Percentiles rank a stretch among this genome's conserved stretches.
Evolutionary conservation across 2,113 vertebrate species (phyloP).

Genomic region (Hylia prasina): DNA sequence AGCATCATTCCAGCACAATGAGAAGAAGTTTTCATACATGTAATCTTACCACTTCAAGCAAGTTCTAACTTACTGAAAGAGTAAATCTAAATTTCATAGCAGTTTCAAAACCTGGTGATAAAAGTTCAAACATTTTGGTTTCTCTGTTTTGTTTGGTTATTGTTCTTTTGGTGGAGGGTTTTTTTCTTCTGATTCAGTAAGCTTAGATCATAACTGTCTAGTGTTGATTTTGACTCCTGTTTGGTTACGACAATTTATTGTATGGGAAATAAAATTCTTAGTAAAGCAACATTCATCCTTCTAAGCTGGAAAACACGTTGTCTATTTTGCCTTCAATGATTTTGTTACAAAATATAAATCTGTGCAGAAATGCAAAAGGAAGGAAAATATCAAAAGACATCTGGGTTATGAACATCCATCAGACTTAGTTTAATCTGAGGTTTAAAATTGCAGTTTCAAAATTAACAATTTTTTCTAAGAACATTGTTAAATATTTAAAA

Average conservation of each 20-base stretch:
- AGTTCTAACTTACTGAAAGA: background rate
- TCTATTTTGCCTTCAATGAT: background rate
- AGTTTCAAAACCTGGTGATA: background rate
- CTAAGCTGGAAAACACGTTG: background rate
- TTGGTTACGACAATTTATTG: background rate
- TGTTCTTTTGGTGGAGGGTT: background rate
- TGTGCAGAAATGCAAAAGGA: background rate
- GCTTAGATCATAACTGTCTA: background rate
- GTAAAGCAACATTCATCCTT: background rate
- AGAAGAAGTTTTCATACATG: background rate
- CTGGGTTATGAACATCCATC: background rate
- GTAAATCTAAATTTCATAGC: background rate
- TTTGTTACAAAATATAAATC: background rate
- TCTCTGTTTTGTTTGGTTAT: background rate
- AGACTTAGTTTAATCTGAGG: background rate
- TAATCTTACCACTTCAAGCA: background rate
- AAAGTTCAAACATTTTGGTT: background rate
- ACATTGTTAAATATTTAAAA: slow-evolving; percentile 18
- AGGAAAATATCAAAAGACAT: background rate
- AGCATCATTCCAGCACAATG: background rate
- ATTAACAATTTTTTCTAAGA: background rate
- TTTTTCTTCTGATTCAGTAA: background rate
- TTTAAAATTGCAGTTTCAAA: background rate
- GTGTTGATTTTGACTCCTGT: background rate
- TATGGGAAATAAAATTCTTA: background rate